These are phyloP conservation scores for Tuta absoluta DNA, from an alignment of 2,888 invertebrate genomes.

Conservation along the genomic window DNA sequence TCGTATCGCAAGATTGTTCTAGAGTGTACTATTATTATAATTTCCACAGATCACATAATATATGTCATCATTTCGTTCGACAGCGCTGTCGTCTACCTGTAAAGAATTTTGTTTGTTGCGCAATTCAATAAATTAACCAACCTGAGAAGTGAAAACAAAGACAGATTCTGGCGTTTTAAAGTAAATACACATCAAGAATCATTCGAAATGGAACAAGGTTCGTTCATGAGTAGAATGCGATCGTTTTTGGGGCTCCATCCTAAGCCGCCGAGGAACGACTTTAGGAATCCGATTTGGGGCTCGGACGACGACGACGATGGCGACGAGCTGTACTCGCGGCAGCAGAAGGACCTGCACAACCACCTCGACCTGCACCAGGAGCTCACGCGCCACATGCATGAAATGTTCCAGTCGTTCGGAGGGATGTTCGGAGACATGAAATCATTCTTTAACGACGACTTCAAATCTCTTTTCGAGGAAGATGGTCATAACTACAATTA, in stretches of 20 bases:
- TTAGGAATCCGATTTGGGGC: slow-evolving; percentile 75
- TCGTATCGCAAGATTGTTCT: not conserved
- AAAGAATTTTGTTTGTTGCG: slow-evolving; percentile 36
- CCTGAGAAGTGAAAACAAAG: slow-evolving; percentile 38
- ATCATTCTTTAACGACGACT: slow-evolving; percentile 55
- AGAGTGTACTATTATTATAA: slow-evolving; percentile 8
- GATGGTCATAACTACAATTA: slow-evolving; percentile 43
- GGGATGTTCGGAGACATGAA: slow-evolving; percentile 65
- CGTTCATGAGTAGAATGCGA: slow-evolving; percentile 63
- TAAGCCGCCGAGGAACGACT: slow-evolving; percentile 67
- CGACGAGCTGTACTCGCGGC: slow-evolving; percentile 66
- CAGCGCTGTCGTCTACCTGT: slow-evolving; percentile 18
- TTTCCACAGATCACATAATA: not conserved
- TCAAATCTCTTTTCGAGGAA: slow-evolving; percentile 52
- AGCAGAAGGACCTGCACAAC: slow-evolving; percentile 48
- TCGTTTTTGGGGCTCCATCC: slow-evolving; percentile 60
- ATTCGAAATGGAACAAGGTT: slow-evolving; percentile 46
- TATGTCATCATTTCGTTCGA: too few species aligned
- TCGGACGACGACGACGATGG: slow-evolving; percentile 70
- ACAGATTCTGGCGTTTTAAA: slow-evolving; percentile 23
- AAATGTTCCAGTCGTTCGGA: slow-evolving; percentile 65
- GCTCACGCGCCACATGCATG: slow-evolving; percentile 64
- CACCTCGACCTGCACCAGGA: slow-evolving; percentile 57
- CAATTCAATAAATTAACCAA: slow-evolving; percentile 38
- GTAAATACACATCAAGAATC: not conserved